These are phyloP conservation scores for Hypselothyrea guttata DNA, from an alignment of 2,888 invertebrate genomes.

Conservation along the genomic window DNA sequence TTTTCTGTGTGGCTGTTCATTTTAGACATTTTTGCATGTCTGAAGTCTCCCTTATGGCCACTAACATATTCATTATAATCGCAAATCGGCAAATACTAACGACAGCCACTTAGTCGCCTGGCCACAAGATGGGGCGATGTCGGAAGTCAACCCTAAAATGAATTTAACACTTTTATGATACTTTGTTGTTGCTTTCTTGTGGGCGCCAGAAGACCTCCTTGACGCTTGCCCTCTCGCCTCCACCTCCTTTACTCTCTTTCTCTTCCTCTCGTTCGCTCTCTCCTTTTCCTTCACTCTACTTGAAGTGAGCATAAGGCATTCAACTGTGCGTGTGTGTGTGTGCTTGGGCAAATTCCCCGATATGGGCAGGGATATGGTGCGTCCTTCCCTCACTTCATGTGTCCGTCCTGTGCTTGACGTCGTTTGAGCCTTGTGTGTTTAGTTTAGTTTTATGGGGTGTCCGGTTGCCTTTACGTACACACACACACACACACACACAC, in stretches of 20 bases:
- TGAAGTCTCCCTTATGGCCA: too few species aligned
- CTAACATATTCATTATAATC: background rate
- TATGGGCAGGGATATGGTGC: conserved; percentile 30
- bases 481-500: conserved; percentile 17
- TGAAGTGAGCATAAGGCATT: conserved; percentile 48
- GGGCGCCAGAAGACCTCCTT: conserved; percentile 27
- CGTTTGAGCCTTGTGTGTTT: conserved; percentile 25
- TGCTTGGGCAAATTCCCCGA: conserved; percentile 49
- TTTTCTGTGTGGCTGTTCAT: too few species aligned
- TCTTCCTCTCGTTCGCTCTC: too few species aligned
- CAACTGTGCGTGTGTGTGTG: conserved; percentile 18
- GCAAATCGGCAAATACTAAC: background rate
- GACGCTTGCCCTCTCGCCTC: background rate
- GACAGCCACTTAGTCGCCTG: conserved; percentile 11
- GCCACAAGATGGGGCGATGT: conserved; percentile 15
- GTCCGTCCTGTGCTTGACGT: background rate
- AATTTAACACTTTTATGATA: conserved; percentile 71
- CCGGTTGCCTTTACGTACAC: conserved; percentile 64
- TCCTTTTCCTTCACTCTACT: too few species aligned
- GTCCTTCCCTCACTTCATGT: conserved; percentile 2
- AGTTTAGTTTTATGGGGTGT: conserved; percentile 74
- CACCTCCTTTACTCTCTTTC: conserved; percentile 1
- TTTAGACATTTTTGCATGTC: too few species aligned
- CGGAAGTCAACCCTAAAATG: conserved; percentile 72
- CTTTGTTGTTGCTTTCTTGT: conserved; percentile 46